phyloP scores from a whole-genome alignment of 2,888 invertebrate genomes.

The Dasypogon diadema region DNA sequence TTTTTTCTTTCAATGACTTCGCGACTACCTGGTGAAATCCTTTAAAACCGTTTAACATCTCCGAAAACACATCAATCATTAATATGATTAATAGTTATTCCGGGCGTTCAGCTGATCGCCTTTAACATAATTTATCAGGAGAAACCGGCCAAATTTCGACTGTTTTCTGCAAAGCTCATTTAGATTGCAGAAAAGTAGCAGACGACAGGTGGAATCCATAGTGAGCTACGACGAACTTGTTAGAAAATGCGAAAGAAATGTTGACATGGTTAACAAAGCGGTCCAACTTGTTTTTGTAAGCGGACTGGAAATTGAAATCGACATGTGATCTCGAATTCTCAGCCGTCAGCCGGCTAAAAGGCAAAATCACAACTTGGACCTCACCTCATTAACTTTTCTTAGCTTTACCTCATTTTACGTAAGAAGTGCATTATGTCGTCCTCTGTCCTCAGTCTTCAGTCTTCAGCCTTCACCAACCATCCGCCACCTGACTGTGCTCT shows the following conservation, averaged over 20 bases:
- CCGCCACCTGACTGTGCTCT: not conserved
- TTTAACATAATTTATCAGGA: not conserved
- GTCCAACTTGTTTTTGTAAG: conserved; percentile 15
- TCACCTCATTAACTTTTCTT: not conserved
- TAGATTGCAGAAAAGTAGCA: not conserved
- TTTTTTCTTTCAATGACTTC: not conserved
- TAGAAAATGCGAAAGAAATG: conserved; percentile 25
- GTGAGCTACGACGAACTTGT: conserved; percentile 31
- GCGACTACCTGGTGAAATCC: not conserved
- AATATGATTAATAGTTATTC: not conserved
- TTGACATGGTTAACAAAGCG: conserved; percentile 1
- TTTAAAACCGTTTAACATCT: not conserved
- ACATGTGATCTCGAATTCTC: not conserved
- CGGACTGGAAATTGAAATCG: not conserved
- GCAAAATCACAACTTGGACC: not conserved
- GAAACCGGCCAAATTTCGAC: not conserved
- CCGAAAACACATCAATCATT: not conserved
- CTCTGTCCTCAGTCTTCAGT: too few relatives aligned
- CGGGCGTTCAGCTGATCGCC: not conserved
- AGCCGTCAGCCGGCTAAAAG: not conserved
- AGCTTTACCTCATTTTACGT: not conserved
- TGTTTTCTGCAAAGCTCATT: not conserved
- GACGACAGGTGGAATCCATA: conserved; percentile 6
- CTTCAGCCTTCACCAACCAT: too few relatives aligned
- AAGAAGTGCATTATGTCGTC: conserved; percentile 19